Percentiles rank a stretch among this genome's conserved stretches.
These are phyloP conservation scores for Emys orbicularis DNA, from an alignment of 2,797 vertebrate species.

Conservation along the genomic window DNA sequence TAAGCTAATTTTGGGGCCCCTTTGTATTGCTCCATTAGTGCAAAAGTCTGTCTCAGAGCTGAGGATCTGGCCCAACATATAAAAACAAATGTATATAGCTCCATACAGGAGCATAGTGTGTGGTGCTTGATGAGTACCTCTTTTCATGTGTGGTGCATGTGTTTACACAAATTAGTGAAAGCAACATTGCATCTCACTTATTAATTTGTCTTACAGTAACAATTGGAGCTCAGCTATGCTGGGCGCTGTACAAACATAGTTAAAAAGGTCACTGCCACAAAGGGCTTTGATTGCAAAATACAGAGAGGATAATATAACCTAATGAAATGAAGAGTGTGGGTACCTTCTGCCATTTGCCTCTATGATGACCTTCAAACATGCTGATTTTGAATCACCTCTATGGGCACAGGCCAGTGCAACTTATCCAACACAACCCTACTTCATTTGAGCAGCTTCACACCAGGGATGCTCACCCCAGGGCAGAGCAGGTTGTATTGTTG, in stretches of 20 bases:
- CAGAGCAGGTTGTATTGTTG: background rate
- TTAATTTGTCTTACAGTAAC: background rate
- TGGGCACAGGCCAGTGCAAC: background rate
- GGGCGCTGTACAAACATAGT: background rate
- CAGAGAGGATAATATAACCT: background rate
- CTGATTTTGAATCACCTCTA: background rate
- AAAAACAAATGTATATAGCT: background rate
- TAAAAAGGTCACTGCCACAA: background rate
- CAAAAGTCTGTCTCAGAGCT: background rate
- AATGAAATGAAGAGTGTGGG: background rate
- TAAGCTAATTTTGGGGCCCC: background rate
- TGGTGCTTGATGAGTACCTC: background rate
- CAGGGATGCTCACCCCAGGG: background rate
- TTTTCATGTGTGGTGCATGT: background rate
- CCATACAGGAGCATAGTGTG: background rate
- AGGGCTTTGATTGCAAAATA: background rate
- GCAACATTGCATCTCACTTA: background rate
- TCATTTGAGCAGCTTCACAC: background rate
- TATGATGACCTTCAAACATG: background rate
- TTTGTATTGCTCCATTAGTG: background rate
- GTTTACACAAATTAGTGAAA: background rate
- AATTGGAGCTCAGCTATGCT: background rate
- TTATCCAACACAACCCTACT: background rate
- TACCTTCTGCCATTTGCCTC: background rate
- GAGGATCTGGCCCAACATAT: background rate